phyloP scores from a whole-genome alignment of 2,113 vertebrate species.

The Acrocephalus arundinaceus region DNA sequence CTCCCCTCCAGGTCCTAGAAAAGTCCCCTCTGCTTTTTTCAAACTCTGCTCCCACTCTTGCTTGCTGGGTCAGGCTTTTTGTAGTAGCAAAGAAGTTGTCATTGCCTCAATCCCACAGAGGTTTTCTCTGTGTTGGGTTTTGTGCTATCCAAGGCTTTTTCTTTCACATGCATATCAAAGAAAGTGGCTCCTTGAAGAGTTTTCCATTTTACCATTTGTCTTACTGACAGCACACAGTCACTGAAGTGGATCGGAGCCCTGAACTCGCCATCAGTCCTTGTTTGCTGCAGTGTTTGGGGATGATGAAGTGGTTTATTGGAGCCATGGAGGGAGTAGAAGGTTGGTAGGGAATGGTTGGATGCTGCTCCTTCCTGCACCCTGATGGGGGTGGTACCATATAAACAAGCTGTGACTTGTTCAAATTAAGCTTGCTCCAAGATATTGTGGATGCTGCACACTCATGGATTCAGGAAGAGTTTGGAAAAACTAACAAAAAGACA shows the following conservation, averaged over 20 bases:
- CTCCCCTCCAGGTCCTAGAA: background rate
- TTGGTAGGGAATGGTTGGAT: background rate
- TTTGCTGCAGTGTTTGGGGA: background rate
- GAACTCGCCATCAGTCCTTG: background rate
- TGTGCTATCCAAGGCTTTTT: background rate
- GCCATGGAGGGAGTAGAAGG: background rate
- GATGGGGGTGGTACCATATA: too few relatives aligned
- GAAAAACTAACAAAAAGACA: background rate
- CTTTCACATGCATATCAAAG: background rate
- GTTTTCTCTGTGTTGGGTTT: accelerated
- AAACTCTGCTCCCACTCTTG: background rate
- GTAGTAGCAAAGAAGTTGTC: background rate
- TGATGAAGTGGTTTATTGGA: background rate
- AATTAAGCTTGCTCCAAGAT: background rate
- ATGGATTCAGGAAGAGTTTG: background rate
- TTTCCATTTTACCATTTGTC: background rate
- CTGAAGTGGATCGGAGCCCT: background rate
- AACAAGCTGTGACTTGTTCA: background rate
- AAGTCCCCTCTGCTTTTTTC: background rate
- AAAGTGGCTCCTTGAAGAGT: background rate
- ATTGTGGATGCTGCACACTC: background rate
- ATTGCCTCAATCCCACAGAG: accelerated
- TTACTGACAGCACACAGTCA: background rate
- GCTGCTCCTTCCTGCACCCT: background rate
- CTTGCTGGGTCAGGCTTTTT: background rate